Percentiles rank a stretch among this genome's conserved stretches.
Conservation (phyloP, 2,113 vertebrate species). For the Nesogale talazaci region DNA sequence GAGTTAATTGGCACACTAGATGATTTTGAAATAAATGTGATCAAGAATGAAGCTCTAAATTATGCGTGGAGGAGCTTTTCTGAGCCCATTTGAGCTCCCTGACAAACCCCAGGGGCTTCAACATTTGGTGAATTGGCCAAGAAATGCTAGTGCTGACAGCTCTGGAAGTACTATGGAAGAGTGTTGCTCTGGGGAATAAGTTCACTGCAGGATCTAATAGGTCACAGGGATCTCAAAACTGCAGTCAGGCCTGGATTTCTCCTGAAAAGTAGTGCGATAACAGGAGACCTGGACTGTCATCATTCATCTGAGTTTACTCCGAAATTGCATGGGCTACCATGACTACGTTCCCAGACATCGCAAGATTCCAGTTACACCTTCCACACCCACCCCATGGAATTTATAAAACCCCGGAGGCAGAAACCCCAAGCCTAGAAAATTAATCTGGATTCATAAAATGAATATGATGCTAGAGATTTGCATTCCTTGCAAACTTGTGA, state of each 20-base stretch:
- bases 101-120: constrained; percentile 2
- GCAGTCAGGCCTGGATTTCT: constrained; percentile 20
- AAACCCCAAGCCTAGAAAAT: neutral
- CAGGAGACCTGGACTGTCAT: neutral
- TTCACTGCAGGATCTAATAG: neutral
- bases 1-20: neutral
- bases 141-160: neutral
- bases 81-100: neutral
- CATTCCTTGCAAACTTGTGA: neutral
- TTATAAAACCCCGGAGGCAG: neutral
- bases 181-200: neutral
- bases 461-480: neutral
- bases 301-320: neutral
- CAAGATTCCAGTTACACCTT: neutral
- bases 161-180: neutral
- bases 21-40: neutral
- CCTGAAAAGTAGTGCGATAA: neutral
- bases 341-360: neutral
- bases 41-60: constrained; percentile 6
- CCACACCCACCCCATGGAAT: neutral
- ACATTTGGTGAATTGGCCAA: neutral
- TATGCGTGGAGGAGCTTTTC: neutral
- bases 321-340: neutral
- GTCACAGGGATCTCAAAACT: neutral
- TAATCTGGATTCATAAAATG: neutral